phyloP scores from a whole-genome alignment of 35 echinoderm and acorn worm species.

The Ptychodera flava region DNA sequence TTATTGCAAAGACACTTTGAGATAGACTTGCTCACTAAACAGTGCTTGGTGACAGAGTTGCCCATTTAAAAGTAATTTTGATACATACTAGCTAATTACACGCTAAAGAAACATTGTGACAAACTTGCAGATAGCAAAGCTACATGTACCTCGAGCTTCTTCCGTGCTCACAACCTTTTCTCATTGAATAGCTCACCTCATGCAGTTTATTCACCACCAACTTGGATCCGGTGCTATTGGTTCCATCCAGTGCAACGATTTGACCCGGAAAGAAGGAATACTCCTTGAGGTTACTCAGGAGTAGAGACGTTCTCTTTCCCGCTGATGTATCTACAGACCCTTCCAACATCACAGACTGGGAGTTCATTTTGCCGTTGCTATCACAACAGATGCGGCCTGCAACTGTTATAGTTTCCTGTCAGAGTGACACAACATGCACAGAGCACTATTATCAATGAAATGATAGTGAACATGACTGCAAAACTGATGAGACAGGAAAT shows the following conservation, averaged over 20 bases:
- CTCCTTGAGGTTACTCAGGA: slow-evolving; percentile 51
- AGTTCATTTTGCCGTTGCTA: slow-evolving; percentile 73
- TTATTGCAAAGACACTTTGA: too few species aligned
- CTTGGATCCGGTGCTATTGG: slow-evolving; percentile 54
- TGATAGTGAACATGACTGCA: not conserved
- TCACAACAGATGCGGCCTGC: slow-evolving; percentile 87
- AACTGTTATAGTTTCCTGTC: slow-evolving; percentile 62
- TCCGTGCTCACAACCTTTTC: too few species aligned
- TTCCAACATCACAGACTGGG: slow-evolving; percentile 76
- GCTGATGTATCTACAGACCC: slow-evolving; percentile 75
- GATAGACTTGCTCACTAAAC: too few species aligned
- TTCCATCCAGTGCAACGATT: slow-evolving; percentile 73
- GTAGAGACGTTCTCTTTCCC: slow-evolving; percentile 53
- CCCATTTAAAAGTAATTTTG: too few species aligned
- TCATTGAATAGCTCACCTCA: slow-evolving; percentile 56
- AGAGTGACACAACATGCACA: too few species aligned
- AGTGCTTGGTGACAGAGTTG: too few species aligned
- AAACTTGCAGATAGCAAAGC: too few species aligned
- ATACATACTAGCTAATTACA: too few species aligned
- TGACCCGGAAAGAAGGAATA: slow-evolving; percentile 87
- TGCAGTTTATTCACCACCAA: slow-evolving; percentile 82
- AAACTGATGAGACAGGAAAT: not conserved
- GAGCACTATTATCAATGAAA: not conserved
- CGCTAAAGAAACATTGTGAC: too few species aligned
- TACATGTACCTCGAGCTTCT: too few species aligned